These are phyloP conservation scores for Spinus pinus DNA, from an alignment of 2,797 vertebrate species.

Conservation along the genomic window DNA sequence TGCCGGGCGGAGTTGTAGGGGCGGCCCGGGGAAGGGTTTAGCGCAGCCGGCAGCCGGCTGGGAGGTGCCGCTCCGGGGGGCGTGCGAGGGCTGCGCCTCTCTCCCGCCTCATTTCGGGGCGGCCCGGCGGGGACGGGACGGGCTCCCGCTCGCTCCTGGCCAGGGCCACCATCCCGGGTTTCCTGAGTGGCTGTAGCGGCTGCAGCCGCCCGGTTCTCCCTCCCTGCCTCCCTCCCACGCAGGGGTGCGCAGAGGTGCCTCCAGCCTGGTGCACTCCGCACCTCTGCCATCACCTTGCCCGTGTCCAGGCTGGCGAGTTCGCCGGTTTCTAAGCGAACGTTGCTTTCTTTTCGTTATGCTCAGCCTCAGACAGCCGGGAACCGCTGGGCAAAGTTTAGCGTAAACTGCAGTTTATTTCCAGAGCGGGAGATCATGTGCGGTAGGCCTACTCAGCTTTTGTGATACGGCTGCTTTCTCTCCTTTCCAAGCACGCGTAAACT, in stretches of 20 bases:
- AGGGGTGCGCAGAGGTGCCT: not conserved
- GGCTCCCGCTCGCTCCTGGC: not conserved
- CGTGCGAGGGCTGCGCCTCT: not conserved
- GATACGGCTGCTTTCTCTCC: not conserved
- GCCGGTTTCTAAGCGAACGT: rapidly evolving
- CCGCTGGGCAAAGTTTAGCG: not conserved
- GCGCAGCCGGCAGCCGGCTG: not conserved
- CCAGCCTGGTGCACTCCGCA: not conserved
- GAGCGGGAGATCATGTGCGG: not conserved
- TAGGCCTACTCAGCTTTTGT: not conserved
- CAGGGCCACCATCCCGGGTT: rapidly evolving
- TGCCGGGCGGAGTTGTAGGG: not conserved
- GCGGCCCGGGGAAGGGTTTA: not conserved
- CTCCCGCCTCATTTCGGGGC: not conserved
- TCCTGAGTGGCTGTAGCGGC: not conserved
- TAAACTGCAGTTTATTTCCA: not conserved
- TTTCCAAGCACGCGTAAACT: not conserved
- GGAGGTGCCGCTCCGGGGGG: not conserved
- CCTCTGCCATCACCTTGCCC: not conserved
- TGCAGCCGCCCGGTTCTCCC: not conserved
- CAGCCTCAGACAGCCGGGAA: not conserved
- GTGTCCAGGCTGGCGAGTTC: not conserved
- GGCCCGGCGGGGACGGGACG: not conserved
- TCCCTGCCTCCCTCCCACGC: not conserved
- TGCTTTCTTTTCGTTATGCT: rapidly evolving